Evolutionary conservation across 2,797 vertebrate genomes (phyloP).

Genomic region (Nasua narica): DNA sequence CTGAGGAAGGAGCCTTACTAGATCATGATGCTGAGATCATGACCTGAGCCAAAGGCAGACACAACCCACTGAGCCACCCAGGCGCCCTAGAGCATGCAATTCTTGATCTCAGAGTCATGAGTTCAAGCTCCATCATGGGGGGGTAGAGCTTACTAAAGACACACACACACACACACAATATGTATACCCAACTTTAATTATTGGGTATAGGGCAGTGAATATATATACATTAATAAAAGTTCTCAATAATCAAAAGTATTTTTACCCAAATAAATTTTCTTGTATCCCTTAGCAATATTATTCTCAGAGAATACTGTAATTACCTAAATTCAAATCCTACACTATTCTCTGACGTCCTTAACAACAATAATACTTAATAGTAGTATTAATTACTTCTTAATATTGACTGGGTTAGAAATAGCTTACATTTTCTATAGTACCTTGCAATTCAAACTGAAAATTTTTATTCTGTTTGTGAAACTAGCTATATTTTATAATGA

Average conservation of each 20-base stretch:
- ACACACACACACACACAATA: background rate
- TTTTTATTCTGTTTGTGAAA: background rate
- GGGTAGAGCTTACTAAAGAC: background rate
- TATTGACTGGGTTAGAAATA: background rate
- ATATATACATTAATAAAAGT: background rate
- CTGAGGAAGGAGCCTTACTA: too few species aligned
- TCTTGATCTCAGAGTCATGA: background rate
- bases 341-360: background rate
- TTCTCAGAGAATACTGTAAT: background rate
- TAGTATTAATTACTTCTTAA: background rate
- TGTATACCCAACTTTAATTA: background rate
- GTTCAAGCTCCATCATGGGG: background rate
- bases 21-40: too few species aligned
- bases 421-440: background rate
- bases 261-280: background rate
- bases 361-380: background rate
- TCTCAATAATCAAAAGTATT: background rate
- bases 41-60: too few species aligned
- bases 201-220: background rate
- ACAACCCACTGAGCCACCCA: too few species aligned
- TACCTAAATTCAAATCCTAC: background rate
- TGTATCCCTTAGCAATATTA: background rate
- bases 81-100: too few species aligned
- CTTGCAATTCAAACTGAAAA: background rate
- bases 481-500: background rate